These are phyloP conservation scores for Gymnoscopelus braueri DNA, from an alignment of 2,797 vertebrate genomes.

Conservation along the genomic window DNA sequence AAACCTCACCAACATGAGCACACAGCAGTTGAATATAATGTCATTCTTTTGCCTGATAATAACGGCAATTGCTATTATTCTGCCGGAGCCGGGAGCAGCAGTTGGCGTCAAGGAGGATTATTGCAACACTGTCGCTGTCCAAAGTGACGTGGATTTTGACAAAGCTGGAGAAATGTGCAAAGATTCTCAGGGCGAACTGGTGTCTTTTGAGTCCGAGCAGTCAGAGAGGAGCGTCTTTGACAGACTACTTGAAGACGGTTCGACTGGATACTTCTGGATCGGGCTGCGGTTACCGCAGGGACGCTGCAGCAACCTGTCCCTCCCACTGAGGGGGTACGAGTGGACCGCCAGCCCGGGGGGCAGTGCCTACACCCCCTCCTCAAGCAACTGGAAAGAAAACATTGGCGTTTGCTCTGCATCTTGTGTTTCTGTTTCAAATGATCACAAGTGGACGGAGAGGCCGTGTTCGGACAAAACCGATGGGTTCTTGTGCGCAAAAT, in stretches of 20 bases:
- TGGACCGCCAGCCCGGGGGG: constrained; percentile 76
- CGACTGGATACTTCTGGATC: constrained; percentile 81
- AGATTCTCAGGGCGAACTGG: constrained; percentile 54
- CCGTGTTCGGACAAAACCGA: constrained; percentile 45
- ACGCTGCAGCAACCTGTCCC: constrained; percentile 51
- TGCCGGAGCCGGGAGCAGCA: too few relatives aligned
- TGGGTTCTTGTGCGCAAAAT: constrained; percentile 66
- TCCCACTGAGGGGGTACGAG: constrained; percentile 78
- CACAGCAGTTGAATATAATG: too few relatives aligned
- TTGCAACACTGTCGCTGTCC: constrained; percentile 61
- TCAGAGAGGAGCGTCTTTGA: constrained; percentile 30
- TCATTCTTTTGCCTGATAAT: too few relatives aligned
- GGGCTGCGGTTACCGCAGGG: constrained; percentile 72
- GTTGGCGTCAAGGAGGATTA: not conserved
- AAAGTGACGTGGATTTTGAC: constrained; percentile 61
- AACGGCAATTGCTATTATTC: too few relatives aligned
- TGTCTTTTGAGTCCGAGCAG: constrained; percentile 41
- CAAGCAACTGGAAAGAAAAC: constrained; percentile 68
- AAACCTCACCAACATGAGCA: too few relatives aligned
- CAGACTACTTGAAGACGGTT: constrained; percentile 26
- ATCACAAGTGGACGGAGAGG: constrained; percentile 55
- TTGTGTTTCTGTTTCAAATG: constrained; percentile 65
- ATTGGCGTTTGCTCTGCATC: constrained; percentile 49
- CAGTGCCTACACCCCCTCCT: constrained; percentile 50
- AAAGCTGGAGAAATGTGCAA: constrained; percentile 58